Conservation (phyloP, 2,888 invertebrate species). For the Cremastinae sp. region DNA sequence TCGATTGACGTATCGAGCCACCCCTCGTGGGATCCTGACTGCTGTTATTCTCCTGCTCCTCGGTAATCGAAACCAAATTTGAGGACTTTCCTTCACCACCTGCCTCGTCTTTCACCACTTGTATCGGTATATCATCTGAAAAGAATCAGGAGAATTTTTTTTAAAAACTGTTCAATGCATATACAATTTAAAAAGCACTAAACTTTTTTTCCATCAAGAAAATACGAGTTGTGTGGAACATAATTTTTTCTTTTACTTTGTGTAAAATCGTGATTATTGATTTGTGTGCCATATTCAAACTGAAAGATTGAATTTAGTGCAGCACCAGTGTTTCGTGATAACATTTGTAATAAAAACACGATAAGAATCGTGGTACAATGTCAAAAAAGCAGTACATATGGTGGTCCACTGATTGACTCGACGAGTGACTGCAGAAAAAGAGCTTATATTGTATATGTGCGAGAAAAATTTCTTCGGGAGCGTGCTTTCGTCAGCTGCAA, state of each 20-base stretch:
- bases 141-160: conserved; percentile 68
- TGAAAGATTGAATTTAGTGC: not conserved
- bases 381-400: not conserved
- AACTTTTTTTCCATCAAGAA: too few relatives aligned
- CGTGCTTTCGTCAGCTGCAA: conserved; percentile 12
- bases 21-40: conserved; percentile 78
- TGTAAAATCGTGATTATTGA: not conserved
- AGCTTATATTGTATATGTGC: not conserved
- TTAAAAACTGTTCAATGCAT: not conserved
- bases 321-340: not conserved
- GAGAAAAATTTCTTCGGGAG: not conserved
- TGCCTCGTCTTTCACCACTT: conserved; percentile 85
- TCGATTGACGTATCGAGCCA: conserved; percentile 82
- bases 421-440: not conserved
- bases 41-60: conserved; percentile 84
- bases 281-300: conserved; percentile 3
- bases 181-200: too few relatives aligned
- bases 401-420: too few relatives aligned
- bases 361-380: not conserved
- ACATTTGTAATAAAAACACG: too few relatives aligned
- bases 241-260: not conserved
- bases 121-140: conserved; percentile 94
- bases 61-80: conserved; percentile 86
- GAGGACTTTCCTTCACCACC: conserved; percentile 82
- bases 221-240: too few relatives aligned